A percentile compares a stretch with the other conserved stretches of the same genome.
phyloP scores from a whole-genome alignment of 2,888 invertebrate genomes.

The Sussaba pulchella region DNA sequence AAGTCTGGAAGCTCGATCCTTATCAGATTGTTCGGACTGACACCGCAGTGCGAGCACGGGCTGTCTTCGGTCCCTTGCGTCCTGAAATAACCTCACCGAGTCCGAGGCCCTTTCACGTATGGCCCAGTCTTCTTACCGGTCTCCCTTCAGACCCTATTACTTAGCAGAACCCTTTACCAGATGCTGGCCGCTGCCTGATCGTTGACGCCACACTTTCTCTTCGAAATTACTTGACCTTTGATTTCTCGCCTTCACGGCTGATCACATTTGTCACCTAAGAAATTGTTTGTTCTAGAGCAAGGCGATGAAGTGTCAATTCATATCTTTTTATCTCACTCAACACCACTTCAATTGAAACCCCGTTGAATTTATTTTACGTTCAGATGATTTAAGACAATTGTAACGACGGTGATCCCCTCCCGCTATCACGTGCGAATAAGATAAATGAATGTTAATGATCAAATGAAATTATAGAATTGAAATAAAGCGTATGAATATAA shows the following conservation, averaged over 20 bases:
- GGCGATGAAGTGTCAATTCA: no score
- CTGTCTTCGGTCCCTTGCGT: conserved; percentile 15
- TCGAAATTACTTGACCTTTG: background rate
- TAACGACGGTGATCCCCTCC: no score
- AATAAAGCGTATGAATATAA: no score
- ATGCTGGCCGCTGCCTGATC: background rate
- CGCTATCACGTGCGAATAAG: no score
- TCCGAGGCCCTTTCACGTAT: conserved; percentile 23
- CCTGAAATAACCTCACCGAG: conserved; percentile 6
- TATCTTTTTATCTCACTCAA: conserved; percentile 22
- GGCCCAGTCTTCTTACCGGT: background rate
- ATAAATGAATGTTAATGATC: no score
- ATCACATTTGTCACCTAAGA: conserved; percentile 16
- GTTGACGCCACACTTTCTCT: background rate
- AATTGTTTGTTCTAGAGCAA: no score
- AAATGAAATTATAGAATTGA: no score
- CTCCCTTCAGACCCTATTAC: conserved; percentile 9
- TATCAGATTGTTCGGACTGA: background rate
- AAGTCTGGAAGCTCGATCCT: conserved; percentile 46
- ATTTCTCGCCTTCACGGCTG: conserved; percentile 18
- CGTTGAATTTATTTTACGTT: no score
- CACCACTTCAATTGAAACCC: no score
- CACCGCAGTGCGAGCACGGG: background rate
- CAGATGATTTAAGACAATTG: no score
- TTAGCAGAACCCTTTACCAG: conserved; percentile 28